Conservation (phyloP, 2,113 vertebrate species). For the Pelecanus crispus region DNA sequence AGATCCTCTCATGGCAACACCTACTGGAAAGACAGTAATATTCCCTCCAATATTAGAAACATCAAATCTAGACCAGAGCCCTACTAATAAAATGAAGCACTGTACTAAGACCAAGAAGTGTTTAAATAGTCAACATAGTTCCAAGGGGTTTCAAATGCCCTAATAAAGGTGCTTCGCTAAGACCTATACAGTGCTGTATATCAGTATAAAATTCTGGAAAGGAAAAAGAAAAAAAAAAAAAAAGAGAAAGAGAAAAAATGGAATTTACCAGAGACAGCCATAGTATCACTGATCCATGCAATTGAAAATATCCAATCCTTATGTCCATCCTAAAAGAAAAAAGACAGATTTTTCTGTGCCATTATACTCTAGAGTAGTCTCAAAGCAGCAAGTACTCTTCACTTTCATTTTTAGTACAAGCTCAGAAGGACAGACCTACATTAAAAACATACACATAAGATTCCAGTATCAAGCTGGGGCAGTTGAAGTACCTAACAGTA, state of each 20-base stretch:
- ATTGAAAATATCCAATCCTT: constrained; percentile 99
- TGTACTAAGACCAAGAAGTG: not conserved
- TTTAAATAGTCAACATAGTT: not conserved
- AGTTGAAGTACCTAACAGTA: not conserved
- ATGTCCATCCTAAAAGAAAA: constrained; percentile 86
- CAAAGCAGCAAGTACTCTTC: not conserved
- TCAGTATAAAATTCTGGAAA: not conserved
- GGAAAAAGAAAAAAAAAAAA: no score
- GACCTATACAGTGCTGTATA: not conserved
- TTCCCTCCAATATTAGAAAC: not conserved
- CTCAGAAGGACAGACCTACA: not conserved
- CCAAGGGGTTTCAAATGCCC: not conserved
- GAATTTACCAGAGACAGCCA: constrained; percentile 94
- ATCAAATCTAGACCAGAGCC: not conserved
- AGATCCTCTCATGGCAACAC: not conserved
- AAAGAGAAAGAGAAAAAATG: not conserved
- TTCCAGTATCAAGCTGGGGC: not conserved
- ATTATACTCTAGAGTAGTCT: not conserved
- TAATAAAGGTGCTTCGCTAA: not conserved
- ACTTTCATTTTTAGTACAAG: not conserved
- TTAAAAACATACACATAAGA: not conserved
- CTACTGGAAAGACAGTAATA: not conserved
- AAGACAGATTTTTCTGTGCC: not conserved
- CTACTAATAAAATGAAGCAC: not conserved
- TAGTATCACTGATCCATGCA: constrained; percentile 95